Conservation (phyloP, 1,140 invertebrate species). For the Chironomus striatipennis region DNA sequence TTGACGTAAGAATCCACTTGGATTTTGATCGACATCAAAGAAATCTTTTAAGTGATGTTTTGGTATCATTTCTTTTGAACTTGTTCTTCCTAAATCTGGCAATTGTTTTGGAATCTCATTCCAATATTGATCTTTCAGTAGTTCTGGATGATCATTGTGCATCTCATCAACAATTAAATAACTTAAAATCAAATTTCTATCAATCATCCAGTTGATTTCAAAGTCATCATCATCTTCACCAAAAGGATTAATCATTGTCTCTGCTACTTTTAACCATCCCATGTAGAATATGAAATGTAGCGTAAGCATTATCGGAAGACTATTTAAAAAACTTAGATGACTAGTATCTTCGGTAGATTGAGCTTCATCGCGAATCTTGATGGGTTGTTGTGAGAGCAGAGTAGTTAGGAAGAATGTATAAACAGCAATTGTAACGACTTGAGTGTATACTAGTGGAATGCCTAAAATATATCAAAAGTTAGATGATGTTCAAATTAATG, state of each 20-base stretch:
- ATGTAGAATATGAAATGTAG: conserved; percentile 79
- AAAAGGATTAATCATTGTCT: conserved; percentile 72
- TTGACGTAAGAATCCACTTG: background rate
- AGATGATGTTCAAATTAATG: background rate
- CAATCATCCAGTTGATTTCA: conserved; percentile 74
- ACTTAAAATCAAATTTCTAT: conserved; percentile 76
- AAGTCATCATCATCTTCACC: conserved; percentile 77
- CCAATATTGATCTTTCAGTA: conserved; percentile 83
- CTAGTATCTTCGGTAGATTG: background rate
- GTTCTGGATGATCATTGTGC: conserved; percentile 82
- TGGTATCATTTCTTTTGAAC: background rate
- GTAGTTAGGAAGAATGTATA: conserved; percentile 63
- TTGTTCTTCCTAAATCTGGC: conserved; percentile 42
- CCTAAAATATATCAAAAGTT: conserved; percentile 40
- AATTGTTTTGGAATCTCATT: conserved; percentile 76
- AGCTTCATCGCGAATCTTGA: background rate
- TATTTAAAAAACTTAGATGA: background rate
- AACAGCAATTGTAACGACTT: conserved; percentile 65
- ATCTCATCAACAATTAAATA: conserved; percentile 89
- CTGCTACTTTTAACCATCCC: conserved; percentile 80
- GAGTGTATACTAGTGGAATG: conserved; percentile 68
- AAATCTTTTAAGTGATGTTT: background rate
- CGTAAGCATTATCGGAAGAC: conserved; percentile 33
- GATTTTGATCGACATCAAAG: background rate
- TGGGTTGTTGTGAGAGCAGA: conserved; percentile 54